A percentile compares a stretch with the other conserved stretches of the same genome.
These are phyloP conservation scores for Drosophila dunni DNA, from an alignment of 1,140 invertebrate genomes.

Conservation along the genomic window DNA sequence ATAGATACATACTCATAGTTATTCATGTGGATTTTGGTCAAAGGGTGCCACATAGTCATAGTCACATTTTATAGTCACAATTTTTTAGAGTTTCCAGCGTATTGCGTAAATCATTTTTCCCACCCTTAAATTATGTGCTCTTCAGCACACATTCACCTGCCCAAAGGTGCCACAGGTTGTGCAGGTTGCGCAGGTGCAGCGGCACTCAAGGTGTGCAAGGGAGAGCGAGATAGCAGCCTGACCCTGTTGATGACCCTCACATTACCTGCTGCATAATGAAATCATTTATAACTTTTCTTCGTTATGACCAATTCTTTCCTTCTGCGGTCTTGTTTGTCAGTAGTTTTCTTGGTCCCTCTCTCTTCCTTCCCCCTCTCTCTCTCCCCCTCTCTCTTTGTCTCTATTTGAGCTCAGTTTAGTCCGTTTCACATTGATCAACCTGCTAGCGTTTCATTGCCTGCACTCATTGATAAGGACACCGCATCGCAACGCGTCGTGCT, in stretches of 20 bases:
- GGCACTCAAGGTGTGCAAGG: not conserved
- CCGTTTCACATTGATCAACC: conserved; percentile 4
- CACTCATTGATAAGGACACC: conserved; percentile 8
- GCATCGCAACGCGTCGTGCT: conserved; percentile 1
- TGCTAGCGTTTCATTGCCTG: conserved; percentile 17
- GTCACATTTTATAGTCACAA: conserved; percentile 28
- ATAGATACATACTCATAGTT: conserved; percentile 11
- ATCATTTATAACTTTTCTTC: conserved; percentile 21
- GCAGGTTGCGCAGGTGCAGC: conserved; percentile 47
- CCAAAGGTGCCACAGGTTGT: conserved; percentile 47
- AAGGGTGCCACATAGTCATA: conserved; percentile 48
- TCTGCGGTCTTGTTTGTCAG: not conserved
- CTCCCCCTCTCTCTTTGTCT: not conserved
- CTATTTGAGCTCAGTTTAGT: not conserved
- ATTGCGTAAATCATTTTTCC: conserved; percentile 80
- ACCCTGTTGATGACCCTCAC: conserved; percentile 13
- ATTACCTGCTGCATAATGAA: conserved; percentile 1
- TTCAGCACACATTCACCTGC: conserved; percentile 11
- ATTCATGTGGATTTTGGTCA: conserved; percentile 50
- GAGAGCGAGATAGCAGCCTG: not conserved
- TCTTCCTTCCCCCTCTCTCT: not conserved
- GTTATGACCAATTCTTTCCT: conserved; percentile 8
- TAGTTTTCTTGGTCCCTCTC: conserved; percentile 8
- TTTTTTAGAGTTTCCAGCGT: not conserved
- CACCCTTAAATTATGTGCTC: conserved; percentile 57